Base-by-base conservation (phyloP, 2,888 invertebrate species). In the Plusia festucae region DNA sequence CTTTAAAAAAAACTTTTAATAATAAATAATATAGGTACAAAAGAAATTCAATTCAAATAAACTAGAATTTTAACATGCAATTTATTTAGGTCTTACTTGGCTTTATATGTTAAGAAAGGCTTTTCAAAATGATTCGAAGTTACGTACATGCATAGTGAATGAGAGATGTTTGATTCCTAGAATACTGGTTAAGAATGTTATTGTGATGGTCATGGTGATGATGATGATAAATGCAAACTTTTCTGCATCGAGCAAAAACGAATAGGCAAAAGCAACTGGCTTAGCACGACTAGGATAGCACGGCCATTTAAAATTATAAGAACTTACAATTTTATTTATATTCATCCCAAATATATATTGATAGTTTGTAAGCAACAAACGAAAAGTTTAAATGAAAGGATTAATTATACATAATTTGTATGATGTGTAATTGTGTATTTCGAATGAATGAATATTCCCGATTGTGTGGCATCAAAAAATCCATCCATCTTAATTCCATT, bases 261-360 rank as follows among this genome's bases (percentile, higher is more conserved):
- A 24, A 61, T 11, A 60, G 57, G 51, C 60, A 40, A 15, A 64
- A 66, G 52, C 77, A 30, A 16, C 40, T 64, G 58, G 74, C 54
- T 40, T 59, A 46, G 53, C 44, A 78, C 74, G 73, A 78, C 68
- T 68, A 78, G 68, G 68, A 68, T 78, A 74, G 58, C 44, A 40
- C 52, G 27, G 57, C 13, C 40, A 30, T 52, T 6, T 60, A 18
- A 4, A 34, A 53, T 56, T 34, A 22, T 7, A 15, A 3, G 1
- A n/a, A n/a, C n/a, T 22, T 15, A 44, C 8, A 22, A 22, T 15
- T 24, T 24, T 54, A 30, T 76, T 9, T 20, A 20, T 20, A 49
- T 49, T 18, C 46, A 49, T 40, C 40, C 40, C 40, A 40, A n/a
- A n/a, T 40, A 40, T n/a, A 40, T n/a, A n/a, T 7, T 5, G 15